Evolutionary conservation across 92 coral and sea anemone species (phyloP).

Genomic region (Hydrozoanthus gracilis): DNA sequence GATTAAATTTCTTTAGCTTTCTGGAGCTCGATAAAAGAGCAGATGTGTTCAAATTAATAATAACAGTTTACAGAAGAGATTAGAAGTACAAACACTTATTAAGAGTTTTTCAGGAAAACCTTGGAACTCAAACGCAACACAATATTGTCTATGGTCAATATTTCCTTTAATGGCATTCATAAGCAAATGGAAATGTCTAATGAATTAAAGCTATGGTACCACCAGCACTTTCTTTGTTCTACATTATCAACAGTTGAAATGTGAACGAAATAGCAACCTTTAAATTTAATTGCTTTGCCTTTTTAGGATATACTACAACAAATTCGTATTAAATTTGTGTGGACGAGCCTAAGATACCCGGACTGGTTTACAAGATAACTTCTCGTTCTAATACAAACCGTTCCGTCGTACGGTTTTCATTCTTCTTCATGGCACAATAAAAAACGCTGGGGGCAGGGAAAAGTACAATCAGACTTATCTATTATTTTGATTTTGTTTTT

Average conservation of each 20-base stretch:
- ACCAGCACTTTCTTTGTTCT: slow-evolving; percentile 11
- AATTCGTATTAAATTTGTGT: no score
- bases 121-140: background rate
- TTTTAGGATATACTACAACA: no score
- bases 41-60: slow-evolving; percentile 17
- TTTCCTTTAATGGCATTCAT: background rate
- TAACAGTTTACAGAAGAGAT: slow-evolving; percentile 2
- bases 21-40: background rate
- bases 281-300: background rate
- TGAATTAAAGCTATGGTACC: background rate
- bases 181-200: background rate
- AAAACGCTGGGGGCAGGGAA: no score
- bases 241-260: background rate
- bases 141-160: background rate
- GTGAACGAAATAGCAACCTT: slow-evolving; percentile 21
- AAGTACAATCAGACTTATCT: no score
- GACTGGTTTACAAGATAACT: no score
- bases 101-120: slow-evolving; percentile 11
- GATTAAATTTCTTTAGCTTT: background rate
- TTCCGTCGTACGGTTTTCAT: no score
- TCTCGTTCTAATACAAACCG: no score
- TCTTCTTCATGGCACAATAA: no score
- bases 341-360: no score
- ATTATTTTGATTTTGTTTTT: no score
- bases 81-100: slow-evolving; percentile 23